A percentile compares a stretch with the other conserved stretches of the same genome.
Evolutionary conservation across 92 coral and sea anemone genomes (phyloP).

Genomic region (Umimayanthus chanpuru): DNA sequence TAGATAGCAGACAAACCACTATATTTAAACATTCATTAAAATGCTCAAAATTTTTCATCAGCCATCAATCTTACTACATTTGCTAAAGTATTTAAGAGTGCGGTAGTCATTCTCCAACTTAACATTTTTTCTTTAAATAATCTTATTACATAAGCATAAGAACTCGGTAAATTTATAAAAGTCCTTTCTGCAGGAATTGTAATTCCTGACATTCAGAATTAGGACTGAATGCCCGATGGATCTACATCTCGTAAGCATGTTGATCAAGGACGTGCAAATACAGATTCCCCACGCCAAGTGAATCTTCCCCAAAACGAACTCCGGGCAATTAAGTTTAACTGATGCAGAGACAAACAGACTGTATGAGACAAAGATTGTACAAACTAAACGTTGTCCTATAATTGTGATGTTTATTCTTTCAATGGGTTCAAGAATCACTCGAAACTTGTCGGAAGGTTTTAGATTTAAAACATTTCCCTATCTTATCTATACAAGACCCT

Average conservation of each 20-base stretch:
- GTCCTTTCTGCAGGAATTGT: background rate
- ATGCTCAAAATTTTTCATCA: conserved; percentile 30
- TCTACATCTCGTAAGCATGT: background rate
- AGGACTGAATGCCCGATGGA: background rate
- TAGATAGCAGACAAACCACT: conserved; percentile 37
- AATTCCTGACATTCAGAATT: background rate
- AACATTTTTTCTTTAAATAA: conserved; percentile 3
- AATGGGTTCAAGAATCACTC: background rate
- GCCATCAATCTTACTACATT: conserved; percentile 36
- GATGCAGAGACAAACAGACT: background rate
- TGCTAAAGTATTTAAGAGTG: conserved; percentile 40
- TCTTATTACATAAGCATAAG: conserved; percentile 4
- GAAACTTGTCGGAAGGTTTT: conserved; percentile 6
- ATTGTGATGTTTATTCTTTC: background rate
- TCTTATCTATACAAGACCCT: background rate
- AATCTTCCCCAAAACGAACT: no score
- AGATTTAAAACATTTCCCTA: background rate
- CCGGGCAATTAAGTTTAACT: background rate
- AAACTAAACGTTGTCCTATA: background rate
- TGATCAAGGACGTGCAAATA: background rate
- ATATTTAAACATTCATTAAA: conserved; percentile 43
- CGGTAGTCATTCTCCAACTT: background rate
- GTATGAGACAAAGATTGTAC: background rate
- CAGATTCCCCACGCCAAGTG: background rate
- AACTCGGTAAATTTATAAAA: background rate